Conservation (phyloP, 2,888 invertebrate genomes). For the Argyra leucocephala region DNA sequence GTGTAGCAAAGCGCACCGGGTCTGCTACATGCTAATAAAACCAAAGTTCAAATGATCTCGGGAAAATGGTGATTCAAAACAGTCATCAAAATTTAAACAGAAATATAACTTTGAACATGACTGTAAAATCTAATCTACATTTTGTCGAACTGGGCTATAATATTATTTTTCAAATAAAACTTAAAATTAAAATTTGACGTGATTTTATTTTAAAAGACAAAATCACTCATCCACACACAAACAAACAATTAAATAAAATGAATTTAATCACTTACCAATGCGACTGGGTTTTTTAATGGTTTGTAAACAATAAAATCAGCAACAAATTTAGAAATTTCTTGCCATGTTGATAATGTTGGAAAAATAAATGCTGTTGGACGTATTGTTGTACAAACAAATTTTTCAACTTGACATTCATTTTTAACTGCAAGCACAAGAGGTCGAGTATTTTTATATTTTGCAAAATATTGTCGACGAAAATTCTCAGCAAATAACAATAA, state of each 20-base stretch:
- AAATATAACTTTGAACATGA: too few species aligned
- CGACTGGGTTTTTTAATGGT: conserved; percentile 54
- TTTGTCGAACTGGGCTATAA: too few species aligned
- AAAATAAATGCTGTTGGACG: conserved; percentile 67
- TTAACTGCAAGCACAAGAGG: conserved; percentile 60
- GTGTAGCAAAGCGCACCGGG: too few species aligned
- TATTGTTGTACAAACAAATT: conserved; percentile 79
- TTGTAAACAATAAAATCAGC: conserved; percentile 70
- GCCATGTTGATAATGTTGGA: conserved; percentile 55
- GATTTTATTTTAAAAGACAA: too few species aligned
- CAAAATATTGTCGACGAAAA: conserved; percentile 60
- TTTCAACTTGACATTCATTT: conserved; percentile 72
- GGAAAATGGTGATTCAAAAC: too few species aligned
- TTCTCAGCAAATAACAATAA: conserved; percentile 67
- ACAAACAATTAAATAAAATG: not conserved
- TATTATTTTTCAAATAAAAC: too few species aligned
- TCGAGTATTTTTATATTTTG: conserved; percentile 51
- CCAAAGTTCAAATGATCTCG: too few species aligned
- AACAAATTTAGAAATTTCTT: conserved; percentile 63
- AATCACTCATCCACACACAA: too few species aligned
- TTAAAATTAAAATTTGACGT: too few species aligned
- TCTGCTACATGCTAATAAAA: too few species aligned
- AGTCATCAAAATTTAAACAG: too few species aligned
- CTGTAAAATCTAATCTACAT: not conserved
- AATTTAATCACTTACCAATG: conserved; percentile 53